phyloP scores from a whole-genome alignment of 1,140 invertebrate genomes.

The Microplitis mediator region DNA sequence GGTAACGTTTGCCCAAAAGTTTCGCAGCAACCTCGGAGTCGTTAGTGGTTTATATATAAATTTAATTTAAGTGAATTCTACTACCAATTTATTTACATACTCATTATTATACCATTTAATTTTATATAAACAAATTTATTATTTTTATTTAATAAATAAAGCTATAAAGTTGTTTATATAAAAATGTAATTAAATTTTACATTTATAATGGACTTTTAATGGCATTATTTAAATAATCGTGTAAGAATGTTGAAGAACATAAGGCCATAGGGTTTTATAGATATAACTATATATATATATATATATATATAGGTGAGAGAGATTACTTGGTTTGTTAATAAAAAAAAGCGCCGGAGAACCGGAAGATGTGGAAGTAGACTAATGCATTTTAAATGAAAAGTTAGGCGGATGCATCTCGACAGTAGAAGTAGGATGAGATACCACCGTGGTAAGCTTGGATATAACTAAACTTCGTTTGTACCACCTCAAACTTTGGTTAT shows the following conservation, averaged over 20 bases:
- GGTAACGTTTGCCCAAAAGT: conserved; percentile 10
- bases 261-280: not conserved
- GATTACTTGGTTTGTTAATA: not conserved
- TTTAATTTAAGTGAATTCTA: not conserved
- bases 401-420: conserved; percentile 15
- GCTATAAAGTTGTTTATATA: too few relatives aligned
- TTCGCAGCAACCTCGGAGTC: conserved; percentile 6
- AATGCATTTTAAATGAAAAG: conserved; percentile 43
- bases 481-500: conserved; percentile 17
- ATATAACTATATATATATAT: conserved; percentile 6
- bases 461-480: conserved; percentile 22
- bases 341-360: conserved; percentile 10
- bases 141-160: too few relatives aligned
- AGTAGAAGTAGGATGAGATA: conserved; percentile 16
- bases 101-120: too few relatives aligned
- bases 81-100: not conserved
- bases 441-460: conserved; percentile 5
- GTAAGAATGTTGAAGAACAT: not conserved
- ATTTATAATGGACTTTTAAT: too few relatives aligned
- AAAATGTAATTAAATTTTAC: too few relatives aligned
- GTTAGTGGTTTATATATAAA: not conserved
- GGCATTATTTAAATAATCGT: too few relatives aligned
- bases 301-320: conserved; percentile 1
- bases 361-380: conserved; percentile 24
- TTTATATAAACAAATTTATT: too few relatives aligned